Percentiles rank a stretch among this genome's conserved stretches.
Conservation (phyloP, 2,797 vertebrate species). For the Aselliscus stoliczkanus region DNA sequence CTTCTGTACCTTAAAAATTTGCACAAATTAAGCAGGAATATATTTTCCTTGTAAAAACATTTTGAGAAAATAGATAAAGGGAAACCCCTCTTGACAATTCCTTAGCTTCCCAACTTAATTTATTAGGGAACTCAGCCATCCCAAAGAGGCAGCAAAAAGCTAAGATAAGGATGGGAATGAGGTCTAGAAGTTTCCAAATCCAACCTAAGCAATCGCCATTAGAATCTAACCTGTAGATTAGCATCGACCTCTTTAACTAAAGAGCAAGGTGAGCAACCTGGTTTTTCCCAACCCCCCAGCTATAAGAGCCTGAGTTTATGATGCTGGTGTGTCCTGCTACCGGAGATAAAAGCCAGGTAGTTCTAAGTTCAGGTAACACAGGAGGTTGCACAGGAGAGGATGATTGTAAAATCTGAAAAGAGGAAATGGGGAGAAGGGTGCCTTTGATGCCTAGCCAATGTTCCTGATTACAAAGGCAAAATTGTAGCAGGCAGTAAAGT, state of each 20-base stretch:
- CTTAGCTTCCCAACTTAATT: not conserved
- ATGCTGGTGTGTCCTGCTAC: slow-evolving; percentile 38
- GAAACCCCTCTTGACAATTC: not conserved
- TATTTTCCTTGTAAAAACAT: not conserved
- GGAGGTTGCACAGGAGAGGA: slow-evolving; percentile 42
- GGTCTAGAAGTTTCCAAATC: not conserved
- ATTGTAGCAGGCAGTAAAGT: slow-evolving; percentile 64
- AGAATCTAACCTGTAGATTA: not conserved
- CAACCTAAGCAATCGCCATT: not conserved
- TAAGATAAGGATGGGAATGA: not conserved
- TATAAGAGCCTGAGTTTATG: slow-evolving; percentile 45
- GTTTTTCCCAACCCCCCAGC: not conserved
- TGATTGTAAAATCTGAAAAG: slow-evolving; percentile 71
- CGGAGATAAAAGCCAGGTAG: slow-evolving; percentile 64
- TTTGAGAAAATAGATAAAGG: slow-evolving; percentile 6
- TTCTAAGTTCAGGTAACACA: slow-evolving; percentile 69
- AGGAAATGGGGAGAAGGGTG: slow-evolving; percentile 66
- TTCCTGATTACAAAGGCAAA: slow-evolving; percentile 70
- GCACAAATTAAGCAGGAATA: not conserved
- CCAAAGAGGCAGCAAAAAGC: not conserved
- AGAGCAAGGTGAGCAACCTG: not conserved
- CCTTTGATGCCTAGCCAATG: slow-evolving; percentile 67
- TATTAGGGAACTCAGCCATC: not conserved
- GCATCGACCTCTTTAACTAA: not conserved
- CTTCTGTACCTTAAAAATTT: not conserved